These are phyloP conservation scores for Agrotis ipsilon DNA, from an alignment of 2,888 invertebrate genomes.

Conservation along the genomic window DNA sequence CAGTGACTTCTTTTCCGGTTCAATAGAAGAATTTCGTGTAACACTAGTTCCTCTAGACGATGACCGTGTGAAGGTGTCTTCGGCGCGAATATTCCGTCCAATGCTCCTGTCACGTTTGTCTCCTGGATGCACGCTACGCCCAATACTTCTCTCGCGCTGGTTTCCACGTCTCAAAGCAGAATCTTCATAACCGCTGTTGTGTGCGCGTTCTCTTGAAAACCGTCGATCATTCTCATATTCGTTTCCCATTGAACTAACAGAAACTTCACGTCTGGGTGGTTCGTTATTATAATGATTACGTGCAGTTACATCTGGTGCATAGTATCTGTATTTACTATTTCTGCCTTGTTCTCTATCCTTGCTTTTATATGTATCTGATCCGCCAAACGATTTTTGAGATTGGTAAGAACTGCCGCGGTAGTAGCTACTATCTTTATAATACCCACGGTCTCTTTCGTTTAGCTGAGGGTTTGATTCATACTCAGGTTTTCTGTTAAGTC, in stretches of 20 bases:
- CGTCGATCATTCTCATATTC: constrained; percentile 56
- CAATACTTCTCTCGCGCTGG: constrained; percentile 73
- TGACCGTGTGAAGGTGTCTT: constrained; percentile 43
- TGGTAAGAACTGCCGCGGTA: constrained; percentile 64
- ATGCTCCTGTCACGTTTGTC: constrained; percentile 57
- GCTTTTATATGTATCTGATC: constrained; percentile 64
- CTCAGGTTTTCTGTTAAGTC: constrained; percentile 78
- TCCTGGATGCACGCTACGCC: constrained; percentile 54
- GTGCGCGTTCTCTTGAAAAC: constrained; percentile 62
- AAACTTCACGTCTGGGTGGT: constrained; percentile 39
- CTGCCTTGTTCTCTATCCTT: constrained; percentile 72
- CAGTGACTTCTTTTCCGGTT: constrained; percentile 67
- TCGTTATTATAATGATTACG: constrained; percentile 53
- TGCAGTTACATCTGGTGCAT: constrained; percentile 42
- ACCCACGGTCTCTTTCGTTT: constrained; percentile 72
- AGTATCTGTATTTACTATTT: constrained; percentile 67
- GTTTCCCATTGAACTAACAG: constrained; percentile 35
- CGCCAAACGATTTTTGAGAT: constrained; percentile 65
- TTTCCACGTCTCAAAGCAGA: constrained; percentile 56
- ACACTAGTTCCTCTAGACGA: constrained; percentile 66
- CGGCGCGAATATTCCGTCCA: constrained; percentile 21
- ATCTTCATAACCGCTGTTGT: constrained; percentile 66
- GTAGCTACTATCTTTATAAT: constrained; percentile 72
- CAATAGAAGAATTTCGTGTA: constrained; percentile 54
- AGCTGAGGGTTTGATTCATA: constrained; percentile 70